phyloP scores from a whole-genome alignment of 2,888 invertebrate species.

The Pimpla rufipes region DNA sequence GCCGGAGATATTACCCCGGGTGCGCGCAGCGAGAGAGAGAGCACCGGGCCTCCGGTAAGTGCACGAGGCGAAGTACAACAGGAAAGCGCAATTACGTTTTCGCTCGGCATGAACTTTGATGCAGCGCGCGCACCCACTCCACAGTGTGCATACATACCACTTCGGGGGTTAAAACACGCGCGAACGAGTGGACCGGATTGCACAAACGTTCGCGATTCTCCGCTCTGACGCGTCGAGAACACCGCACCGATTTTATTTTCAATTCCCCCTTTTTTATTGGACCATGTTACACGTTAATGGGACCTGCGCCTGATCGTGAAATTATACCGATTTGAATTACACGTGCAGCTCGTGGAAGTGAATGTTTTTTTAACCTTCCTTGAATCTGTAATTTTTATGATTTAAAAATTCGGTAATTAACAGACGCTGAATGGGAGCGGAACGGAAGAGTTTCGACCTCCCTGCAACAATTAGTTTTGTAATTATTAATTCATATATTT shows the following conservation, averaged over 20 bases:
- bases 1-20: slow-evolving; percentile 60
- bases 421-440: too few relatives aligned
- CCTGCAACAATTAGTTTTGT: too few relatives aligned
- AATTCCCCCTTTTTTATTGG: neutral
- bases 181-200: slow-evolving; percentile 37
- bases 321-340: slow-evolving; percentile 51
- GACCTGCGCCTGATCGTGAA: slow-evolving; percentile 53
- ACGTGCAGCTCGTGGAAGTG: slow-evolving; percentile 42
- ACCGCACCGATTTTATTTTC: neutral
- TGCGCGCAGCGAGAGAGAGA: slow-evolving; percentile 13
- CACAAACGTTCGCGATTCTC: slow-evolving; percentile 9
- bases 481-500: too few relatives aligned
- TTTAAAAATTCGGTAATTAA: too few relatives aligned
- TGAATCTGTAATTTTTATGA: too few relatives aligned
- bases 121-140: slow-evolving; percentile 3
- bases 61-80: slow-evolving; percentile 20
- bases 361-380: neutral
- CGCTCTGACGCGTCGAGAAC: slow-evolving; percentile 13
- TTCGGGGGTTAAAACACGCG: slow-evolving; percentile 34
- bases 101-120: slow-evolving; percentile 51
- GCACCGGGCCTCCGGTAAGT: slow-evolving; percentile 6
- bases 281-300: slow-evolving; percentile 38
- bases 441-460: too few relatives aligned
- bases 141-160: slow-evolving; percentile 18
- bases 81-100: slow-evolving; percentile 54